Evolutionary conservation across 2,113 vertebrate genomes (phyloP).

Genomic region (Tragelaphus buxtoni): DNA sequence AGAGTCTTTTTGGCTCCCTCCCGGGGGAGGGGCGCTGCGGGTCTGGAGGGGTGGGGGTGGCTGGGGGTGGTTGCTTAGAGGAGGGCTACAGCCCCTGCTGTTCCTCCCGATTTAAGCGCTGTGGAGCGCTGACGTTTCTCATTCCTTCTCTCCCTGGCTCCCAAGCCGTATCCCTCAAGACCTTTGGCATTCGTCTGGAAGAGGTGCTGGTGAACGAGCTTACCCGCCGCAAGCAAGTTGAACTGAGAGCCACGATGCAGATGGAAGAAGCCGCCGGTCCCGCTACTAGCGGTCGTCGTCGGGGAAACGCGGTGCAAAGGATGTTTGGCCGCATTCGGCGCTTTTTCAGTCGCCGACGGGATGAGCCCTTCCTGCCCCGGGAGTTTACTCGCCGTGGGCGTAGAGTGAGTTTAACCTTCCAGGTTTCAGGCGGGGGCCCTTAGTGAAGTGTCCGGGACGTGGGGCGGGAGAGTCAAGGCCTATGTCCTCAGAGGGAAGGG

Average conservation of each 20-base stretch:
- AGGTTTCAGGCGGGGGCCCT: not conserved
- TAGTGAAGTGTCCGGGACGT: not conserved
- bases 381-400: constrained; percentile 71
- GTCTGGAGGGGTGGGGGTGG: not conserved
- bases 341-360: constrained; percentile 51
- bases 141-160: not conserved
- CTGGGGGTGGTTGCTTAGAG: not conserved
- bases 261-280: constrained; percentile 3
- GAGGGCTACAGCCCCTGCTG: not conserved
- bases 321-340: constrained; percentile 55
- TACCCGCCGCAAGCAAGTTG: constrained; percentile 52
- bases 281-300: not conserved
- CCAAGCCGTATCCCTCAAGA: constrained; percentile 43
- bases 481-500: not conserved
- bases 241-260: constrained; percentile 48
- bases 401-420: constrained; percentile 55
- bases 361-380: constrained; percentile 44
- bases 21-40: not conserved
- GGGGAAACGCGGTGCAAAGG: constrained; percentile 64
- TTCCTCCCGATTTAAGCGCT: not conserved
- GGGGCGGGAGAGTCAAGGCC: not conserved
- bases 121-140: not conserved
- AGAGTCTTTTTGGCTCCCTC: too few species aligned
- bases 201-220: constrained; percentile 65
- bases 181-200: constrained; percentile 62